phyloP scores from a whole-genome alignment of 2,797 vertebrate species.

The Pseudomugil tenellus region DNA sequence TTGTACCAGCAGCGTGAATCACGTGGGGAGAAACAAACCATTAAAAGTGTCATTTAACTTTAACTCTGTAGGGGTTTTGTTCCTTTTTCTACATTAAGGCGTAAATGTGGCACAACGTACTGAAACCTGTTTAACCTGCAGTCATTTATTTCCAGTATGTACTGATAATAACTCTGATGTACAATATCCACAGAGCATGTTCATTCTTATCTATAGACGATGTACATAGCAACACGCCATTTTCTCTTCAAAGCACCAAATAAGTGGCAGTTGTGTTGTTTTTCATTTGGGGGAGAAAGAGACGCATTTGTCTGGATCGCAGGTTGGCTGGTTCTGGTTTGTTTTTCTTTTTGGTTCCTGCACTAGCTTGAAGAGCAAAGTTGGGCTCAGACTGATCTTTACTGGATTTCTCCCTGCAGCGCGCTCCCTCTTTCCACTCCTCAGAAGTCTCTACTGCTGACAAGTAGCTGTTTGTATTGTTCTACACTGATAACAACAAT shows the following conservation, averaged over 20 bases:
- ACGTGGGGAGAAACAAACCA: slow-evolving; percentile 27
- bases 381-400: slow-evolving; percentile 72
- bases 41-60: slow-evolving; percentile 66
- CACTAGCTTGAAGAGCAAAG: slow-evolving; percentile 78
- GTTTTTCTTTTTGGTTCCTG: slow-evolving; percentile 63
- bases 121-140: slow-evolving; percentile 76
- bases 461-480: slow-evolving; percentile 80
- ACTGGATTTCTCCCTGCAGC: slow-evolving; percentile 45
- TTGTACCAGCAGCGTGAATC: slow-evolving; percentile 53
- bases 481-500: slow-evolving; percentile 66
- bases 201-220: slow-evolving; percentile 79
- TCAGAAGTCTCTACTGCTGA: slow-evolving; percentile 82
- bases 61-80: too few species aligned
- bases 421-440: slow-evolving; percentile 75
- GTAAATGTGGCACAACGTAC: slow-evolving; percentile 79
- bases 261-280: slow-evolving; percentile 78
- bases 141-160: slow-evolving; percentile 78
- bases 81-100: too few species aligned
- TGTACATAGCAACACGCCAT: slow-evolving; percentile 82
- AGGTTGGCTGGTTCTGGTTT: slow-evolving; percentile 46
- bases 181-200: slow-evolving; percentile 82
- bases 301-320: slow-evolving; percentile 13
- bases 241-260: slow-evolving; percentile 79
- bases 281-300: slow-evolving; percentile 46
- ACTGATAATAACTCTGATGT: slow-evolving; percentile 77